Conservation (phyloP, 1,140 invertebrate genomes). For the Rhagoletis zephyria region DNA sequence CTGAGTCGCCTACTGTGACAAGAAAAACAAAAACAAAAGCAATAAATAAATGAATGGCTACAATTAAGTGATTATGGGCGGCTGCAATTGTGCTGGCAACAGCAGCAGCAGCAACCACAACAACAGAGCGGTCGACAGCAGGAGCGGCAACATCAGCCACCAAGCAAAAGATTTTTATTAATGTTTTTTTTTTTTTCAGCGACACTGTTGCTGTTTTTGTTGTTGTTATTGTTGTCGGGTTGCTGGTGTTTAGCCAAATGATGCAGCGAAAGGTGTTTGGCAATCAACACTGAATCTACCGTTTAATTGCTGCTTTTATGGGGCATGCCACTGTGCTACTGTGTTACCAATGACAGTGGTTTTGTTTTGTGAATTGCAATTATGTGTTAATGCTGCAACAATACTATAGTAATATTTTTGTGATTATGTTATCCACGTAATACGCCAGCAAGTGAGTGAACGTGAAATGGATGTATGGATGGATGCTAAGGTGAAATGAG, state of each 20-base stretch:
- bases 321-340: conserved; percentile 39
- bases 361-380: background rate
- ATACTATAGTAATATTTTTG: background rate
- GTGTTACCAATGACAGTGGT: conserved; percentile 22
- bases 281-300: conserved; percentile 6
- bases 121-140: too few relatives aligned
- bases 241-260: background rate
- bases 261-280: conserved; percentile 44
- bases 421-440: conserved; percentile 2
- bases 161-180: too few relatives aligned
- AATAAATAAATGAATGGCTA: too few relatives aligned
- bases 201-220: background rate
- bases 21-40: too few relatives aligned
- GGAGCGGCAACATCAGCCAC: too few relatives aligned
- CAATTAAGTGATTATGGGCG: too few relatives aligned
- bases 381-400: conserved; percentile 37
- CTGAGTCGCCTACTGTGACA: too few relatives aligned
- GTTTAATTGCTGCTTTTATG: conserved; percentile 37
- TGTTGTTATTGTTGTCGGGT: too few relatives aligned
- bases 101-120: too few relatives aligned
- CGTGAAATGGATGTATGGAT: too few relatives aligned
- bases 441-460: background rate
- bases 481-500: background rate
- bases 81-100: too few relatives aligned
- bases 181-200: too few relatives aligned